Conservation (phyloP, 1,140 invertebrate species). For the Potamilus streckersoni region DNA sequence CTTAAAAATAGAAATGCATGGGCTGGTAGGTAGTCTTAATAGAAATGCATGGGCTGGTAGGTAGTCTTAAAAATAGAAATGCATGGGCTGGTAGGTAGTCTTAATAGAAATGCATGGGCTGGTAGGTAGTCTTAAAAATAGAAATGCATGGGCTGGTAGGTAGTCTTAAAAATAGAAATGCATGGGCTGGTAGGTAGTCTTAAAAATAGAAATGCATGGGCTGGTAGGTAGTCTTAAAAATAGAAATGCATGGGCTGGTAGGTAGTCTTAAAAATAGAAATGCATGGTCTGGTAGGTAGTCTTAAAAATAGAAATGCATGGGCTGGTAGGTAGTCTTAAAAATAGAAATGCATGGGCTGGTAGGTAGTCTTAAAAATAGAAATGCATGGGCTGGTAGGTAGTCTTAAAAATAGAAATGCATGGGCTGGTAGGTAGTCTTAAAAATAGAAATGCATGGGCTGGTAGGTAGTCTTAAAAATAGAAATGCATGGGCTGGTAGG, state of each 20-base stretch:
- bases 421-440: constrained; percentile 70
- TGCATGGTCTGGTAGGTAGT: constrained; percentile 72
- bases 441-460: no score
- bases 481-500: constrained; percentile 75
- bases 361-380: constrained; percentile 38
- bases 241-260: no score
- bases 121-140: constrained; percentile 66
- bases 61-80: no score
- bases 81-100: constrained; percentile 72
- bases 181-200: constrained; percentile 71
- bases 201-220: no score
- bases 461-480: constrained; percentile 66
- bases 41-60: constrained; percentile 76
- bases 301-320: no score
- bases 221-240: constrained; percentile 68
- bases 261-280: constrained; percentile 5
- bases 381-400: constrained; percentile 73
- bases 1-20: no score
- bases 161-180: no score
- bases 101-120: no score
- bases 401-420: no score
- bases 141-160: constrained; percentile 75
- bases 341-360: no score
- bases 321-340: constrained; percentile 69
- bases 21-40: constrained; percentile 69